Percentiles rank a stretch among this genome's conserved stretches.
phyloP scores from a whole-genome alignment of 2,797 vertebrate species.

The Thaleichthys pacificus region DNA sequence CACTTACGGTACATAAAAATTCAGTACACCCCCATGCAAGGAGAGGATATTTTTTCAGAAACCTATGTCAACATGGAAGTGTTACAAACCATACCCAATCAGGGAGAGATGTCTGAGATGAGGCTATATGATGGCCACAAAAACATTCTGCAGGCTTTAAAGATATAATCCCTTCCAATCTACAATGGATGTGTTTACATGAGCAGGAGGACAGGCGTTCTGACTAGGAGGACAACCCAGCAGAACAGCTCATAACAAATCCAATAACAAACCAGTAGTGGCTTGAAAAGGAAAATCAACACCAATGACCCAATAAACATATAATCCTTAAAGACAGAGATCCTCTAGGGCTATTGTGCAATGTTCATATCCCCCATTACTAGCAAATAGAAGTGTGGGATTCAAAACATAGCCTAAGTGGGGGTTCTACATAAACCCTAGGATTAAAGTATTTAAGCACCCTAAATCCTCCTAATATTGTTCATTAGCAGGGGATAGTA shows the following conservation, averaged over 20 bases:
- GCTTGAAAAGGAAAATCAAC: too few relatives aligned
- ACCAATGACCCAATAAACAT: too few relatives aligned
- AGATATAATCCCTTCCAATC: not conserved
- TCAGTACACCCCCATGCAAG: not conserved
- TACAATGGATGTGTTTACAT: not conserved
- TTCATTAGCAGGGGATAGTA: not conserved
- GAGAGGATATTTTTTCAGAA: not conserved
- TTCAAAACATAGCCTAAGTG: too few relatives aligned
- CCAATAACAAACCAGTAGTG: not conserved
- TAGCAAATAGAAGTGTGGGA: too few relatives aligned
- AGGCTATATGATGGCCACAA: too few relatives aligned
- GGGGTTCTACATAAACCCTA: too few relatives aligned
- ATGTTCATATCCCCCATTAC: too few relatives aligned
- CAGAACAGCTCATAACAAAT: slow-evolving; percentile 1
- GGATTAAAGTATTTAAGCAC: too few relatives aligned
- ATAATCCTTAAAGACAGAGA: too few relatives aligned
- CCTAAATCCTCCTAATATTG: too few relatives aligned
- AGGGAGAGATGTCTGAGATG: not conserved
- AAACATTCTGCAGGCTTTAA: not conserved
- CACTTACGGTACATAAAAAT: not conserved
- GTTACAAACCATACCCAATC: not conserved
- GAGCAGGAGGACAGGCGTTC: not conserved
- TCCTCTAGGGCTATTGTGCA: too few relatives aligned
- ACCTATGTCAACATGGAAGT: not conserved
- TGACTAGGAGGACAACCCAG: not conserved